A percentile compares a stretch with the other conserved stretches of the same genome.
Evolutionary conservation across 1,140 invertebrate genomes (phyloP).

Genomic region (Harpegnathos saltator): DNA sequence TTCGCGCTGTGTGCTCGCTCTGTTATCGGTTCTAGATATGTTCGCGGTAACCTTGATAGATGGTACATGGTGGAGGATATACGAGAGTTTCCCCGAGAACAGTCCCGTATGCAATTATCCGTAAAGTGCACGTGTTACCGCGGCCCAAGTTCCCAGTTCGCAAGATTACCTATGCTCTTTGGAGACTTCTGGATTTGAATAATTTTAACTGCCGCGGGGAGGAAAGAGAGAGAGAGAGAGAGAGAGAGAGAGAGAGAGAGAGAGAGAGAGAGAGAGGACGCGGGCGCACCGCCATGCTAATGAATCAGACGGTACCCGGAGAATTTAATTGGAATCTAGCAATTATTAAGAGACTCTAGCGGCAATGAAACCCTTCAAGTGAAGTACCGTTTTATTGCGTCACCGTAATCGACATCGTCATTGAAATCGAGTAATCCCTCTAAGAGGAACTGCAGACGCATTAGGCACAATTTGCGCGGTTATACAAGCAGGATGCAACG

Average conservation of each 20-base stretch:
- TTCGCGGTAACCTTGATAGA: constrained; percentile 32
- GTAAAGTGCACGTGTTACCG: constrained; percentile 55
- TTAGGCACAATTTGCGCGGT: not conserved
- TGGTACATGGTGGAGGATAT: not conserved
- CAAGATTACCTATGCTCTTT: constrained; percentile 7
- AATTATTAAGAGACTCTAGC: constrained; percentile 49
- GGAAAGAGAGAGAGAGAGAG: too few species aligned
- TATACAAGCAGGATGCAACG: not conserved
- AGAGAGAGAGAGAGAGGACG: too few species aligned
- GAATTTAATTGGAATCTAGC: constrained; percentile 44
- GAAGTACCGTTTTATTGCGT: constrained; percentile 33
- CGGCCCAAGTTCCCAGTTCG: not conserved
- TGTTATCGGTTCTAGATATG: not conserved
- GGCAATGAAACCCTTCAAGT: constrained; percentile 35
- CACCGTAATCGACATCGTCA: not conserved
- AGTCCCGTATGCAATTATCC: constrained; percentile 47
- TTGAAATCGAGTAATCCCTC: constrained; percentile 25
- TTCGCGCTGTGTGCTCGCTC: not conserved
- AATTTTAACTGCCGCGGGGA: constrained; percentile 30
- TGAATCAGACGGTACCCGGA: constrained; percentile 21
- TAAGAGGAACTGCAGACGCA: not conserved
- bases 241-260: too few species aligned
- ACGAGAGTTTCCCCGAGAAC: not conserved
- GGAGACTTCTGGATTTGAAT: constrained; percentile 21
- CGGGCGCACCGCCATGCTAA: not conserved